Conservation (phyloP, 2,797 vertebrate genomes). For the Psittacula derbiana region DNA sequence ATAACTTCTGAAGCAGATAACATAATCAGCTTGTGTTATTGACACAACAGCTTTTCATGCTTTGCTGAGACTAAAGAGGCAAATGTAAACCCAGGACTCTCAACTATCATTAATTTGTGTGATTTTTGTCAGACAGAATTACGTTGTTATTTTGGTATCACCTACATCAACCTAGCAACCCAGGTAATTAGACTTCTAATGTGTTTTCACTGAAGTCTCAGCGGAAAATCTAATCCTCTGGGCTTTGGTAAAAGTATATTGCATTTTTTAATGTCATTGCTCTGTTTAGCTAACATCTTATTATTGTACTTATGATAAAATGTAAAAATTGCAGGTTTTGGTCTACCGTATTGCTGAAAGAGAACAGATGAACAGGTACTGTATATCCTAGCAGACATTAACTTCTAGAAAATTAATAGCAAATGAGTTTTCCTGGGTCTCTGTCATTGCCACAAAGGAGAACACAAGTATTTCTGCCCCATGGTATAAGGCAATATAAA, state of each 20-base stretch:
- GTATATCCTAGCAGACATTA: not conserved
- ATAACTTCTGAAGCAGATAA: constrained; percentile 23
- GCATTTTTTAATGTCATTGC: not conserved
- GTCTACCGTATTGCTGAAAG: not conserved
- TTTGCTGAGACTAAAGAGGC: not conserved
- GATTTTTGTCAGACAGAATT: constrained; percentile 14
- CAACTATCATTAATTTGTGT: constrained; percentile 7
- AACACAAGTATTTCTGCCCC: not conserved
- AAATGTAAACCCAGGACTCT: not conserved
- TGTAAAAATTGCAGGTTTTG: not conserved
- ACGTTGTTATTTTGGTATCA: constrained; percentile 2
- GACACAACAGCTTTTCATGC: not conserved
- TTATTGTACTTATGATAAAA: not conserved
- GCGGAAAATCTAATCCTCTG: not conserved
- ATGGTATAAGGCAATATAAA: not conserved
- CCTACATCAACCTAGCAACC: not conserved
- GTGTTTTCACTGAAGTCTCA: constrained; percentile 13
- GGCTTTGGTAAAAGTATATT: not conserved
- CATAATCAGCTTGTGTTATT: not conserved
- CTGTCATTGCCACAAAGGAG: not conserved
- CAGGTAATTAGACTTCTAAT: constrained; percentile 46
- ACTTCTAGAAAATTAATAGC: not conserved
- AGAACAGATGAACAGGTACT: not conserved
- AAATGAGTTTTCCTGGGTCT: not conserved
- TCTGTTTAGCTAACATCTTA: not conserved